Conservation (phyloP, 2,113 vertebrate species). For the Dryoscopus gambensis region DNA sequence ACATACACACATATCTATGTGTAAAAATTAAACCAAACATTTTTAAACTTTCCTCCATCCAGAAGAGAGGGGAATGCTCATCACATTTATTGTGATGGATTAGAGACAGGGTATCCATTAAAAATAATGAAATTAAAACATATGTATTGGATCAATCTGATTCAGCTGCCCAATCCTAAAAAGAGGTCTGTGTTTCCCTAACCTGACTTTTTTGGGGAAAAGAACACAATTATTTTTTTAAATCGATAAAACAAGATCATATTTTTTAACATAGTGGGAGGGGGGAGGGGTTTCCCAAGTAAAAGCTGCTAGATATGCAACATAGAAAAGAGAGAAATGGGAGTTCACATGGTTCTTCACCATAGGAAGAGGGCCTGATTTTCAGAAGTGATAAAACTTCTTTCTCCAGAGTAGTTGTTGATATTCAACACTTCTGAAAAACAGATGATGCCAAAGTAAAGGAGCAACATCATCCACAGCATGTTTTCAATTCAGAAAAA, state of each 20-base stretch:
- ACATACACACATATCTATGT: background rate
- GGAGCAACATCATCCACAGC: background rate
- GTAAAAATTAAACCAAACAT: slow-evolving; percentile 13
- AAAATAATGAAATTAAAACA: slow-evolving; percentile 20
- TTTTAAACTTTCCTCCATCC: background rate
- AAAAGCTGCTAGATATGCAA: slow-evolving; percentile 62
- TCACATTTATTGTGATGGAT: slow-evolving; percentile 28
- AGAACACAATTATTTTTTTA: slow-evolving; percentile 66
- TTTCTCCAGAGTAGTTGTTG: background rate
- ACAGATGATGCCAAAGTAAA: slow-evolving; percentile 33
- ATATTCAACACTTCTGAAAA: slow-evolving; percentile 39
- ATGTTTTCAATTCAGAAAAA: background rate
- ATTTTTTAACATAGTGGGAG: slow-evolving; percentile 47
- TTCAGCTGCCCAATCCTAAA: slow-evolving; percentile 36
- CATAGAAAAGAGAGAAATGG: slow-evolving; percentile 33
- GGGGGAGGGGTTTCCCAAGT: slow-evolving; percentile 25
- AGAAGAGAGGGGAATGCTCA: slow-evolving; percentile 7
- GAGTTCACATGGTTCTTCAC: background rate
- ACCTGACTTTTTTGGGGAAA: slow-evolving; percentile 1
- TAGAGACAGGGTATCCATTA: slow-evolving; percentile 64
- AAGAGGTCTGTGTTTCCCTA: slow-evolving; percentile 41
- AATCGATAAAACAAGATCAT: background rate
- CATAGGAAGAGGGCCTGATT: slow-evolving; percentile 5
- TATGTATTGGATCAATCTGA: slow-evolving; percentile 29
- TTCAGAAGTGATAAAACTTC: slow-evolving; percentile 9